phyloP scores from a whole-genome alignment of 2,888 invertebrate genomes.

The Sylvicola fuscatus region DNA sequence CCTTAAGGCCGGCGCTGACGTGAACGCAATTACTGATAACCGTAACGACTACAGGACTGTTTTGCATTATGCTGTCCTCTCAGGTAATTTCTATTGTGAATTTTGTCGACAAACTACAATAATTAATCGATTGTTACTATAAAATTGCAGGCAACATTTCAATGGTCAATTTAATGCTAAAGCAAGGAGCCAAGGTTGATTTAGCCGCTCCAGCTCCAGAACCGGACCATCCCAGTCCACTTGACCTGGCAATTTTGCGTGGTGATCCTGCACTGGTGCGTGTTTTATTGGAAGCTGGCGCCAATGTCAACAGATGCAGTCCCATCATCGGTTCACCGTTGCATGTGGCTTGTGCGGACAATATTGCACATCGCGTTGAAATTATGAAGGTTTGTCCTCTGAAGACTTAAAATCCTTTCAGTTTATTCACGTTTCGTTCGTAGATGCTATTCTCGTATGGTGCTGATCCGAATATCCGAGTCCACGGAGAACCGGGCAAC shows the following conservation, averaged over 20 bases:
- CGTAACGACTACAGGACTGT: slow-evolving; percentile 74
- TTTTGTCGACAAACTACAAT: neutral
- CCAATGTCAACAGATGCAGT: slow-evolving; percentile 58
- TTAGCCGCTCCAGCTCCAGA: slow-evolving; percentile 32
- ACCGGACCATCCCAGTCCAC: slow-evolving; percentile 51
- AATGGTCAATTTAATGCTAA: slow-evolving; percentile 57
- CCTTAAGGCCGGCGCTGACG: slow-evolving; percentile 62
- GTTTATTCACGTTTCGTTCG: slow-evolving; percentile 5
- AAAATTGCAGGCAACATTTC: slow-evolving; percentile 33
- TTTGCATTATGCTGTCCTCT: slow-evolving; percentile 71
- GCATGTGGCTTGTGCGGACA: slow-evolving; percentile 66
- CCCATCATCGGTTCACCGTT: slow-evolving; percentile 64
- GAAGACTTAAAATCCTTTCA: neutral
- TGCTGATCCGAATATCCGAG: slow-evolving; percentile 55
- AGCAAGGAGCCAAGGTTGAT: slow-evolving; percentile 59
- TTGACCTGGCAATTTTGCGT: slow-evolving; percentile 69
- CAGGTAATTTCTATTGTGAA: slow-evolving; percentile 27
- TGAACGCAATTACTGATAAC: slow-evolving; percentile 70
- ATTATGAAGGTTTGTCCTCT: slow-evolving; percentile 27
- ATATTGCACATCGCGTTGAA: slow-evolving; percentile 45
- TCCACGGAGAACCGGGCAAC: slow-evolving; percentile 51
- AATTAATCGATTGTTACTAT: slow-evolving; percentile 11
- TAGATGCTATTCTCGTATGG: slow-evolving; percentile 47
- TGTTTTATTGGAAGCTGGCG: slow-evolving; percentile 51
- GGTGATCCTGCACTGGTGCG: slow-evolving; percentile 54